Base-by-base conservation (phyloP, 2,888 invertebrate genomes). In the Perdita meconis region DNA sequence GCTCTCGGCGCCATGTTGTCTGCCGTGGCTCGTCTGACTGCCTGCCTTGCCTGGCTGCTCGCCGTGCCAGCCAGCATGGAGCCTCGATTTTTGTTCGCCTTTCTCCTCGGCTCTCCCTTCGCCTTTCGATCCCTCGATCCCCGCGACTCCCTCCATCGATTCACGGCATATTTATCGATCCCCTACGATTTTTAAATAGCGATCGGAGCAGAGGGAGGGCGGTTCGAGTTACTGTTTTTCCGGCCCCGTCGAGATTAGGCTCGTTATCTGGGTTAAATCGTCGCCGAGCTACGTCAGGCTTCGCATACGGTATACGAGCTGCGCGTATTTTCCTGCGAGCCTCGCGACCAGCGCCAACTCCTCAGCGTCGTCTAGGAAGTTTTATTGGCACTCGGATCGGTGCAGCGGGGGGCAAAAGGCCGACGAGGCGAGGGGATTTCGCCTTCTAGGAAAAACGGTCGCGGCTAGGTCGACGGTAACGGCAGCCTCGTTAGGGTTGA, bases 1-100 rank as follows among this genome's bases (percentile, higher is more conserved):
- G 88, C 87, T 84, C 90, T 86, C 91, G 92, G 92, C 91, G 92
- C 92, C 92, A 92, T 91, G 89, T 92, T 92, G 92, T 92, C 92
- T 92, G 89, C 89, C 86, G 84, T 75, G 87, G n/a, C 81, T 75
- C 84, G 89, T 85, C 86, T 80, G 90, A 87, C 61, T 81, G 84
- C 78, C 63, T 42, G 70, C 60, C 30, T 12, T n/a, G n/a, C 38
- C n/a, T 26, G 26, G 74, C 66, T 59, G 26, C 68, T 66, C 70
- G 73, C 57, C 75, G 81, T 72, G 86, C 57, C 75, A 75, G 74
- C 74, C 74, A 75, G 74, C 74, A 65, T 75, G 74, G 74, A 75
- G 74, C 74, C 74, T 59, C 51, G 77, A 86, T 83, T 85, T 86
- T 80, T 83, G 63, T 68, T 76, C 75, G 77, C 85, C 77, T 80